phyloP scores from a whole-genome alignment of 1,140 invertebrate genomes.

The Protaetia brevitarsis region DNA sequence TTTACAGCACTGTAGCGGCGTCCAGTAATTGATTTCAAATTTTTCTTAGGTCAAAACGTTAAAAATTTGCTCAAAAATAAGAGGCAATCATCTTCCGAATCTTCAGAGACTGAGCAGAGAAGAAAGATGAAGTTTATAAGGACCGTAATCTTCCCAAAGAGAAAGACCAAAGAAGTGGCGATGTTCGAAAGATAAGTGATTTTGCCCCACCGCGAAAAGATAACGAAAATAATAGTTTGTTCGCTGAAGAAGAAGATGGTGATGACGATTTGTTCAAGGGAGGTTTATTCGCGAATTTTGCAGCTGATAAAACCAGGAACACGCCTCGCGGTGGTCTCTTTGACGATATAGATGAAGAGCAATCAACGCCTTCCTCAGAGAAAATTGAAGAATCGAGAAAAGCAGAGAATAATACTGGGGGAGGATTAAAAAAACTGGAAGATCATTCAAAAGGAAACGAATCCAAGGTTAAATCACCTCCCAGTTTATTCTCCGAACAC shows the following conservation, averaged over 20 bases:
- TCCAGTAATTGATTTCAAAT: background rate
- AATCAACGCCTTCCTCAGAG: too few relatives aligned
- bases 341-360: background rate
- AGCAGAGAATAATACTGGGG: too few relatives aligned
- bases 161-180: background rate
- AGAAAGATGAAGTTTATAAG: background rate
- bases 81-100: background rate
- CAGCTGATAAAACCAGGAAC: background rate
- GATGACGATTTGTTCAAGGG: background rate
- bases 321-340: background rate
- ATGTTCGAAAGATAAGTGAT: background rate
- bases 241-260: background rate
- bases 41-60: background rate
- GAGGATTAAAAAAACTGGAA: too few relatives aligned
- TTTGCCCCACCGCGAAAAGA: background rate
- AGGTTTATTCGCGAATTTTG: background rate
- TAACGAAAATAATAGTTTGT: conserved; percentile 5
- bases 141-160: background rate
- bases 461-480: background rate
- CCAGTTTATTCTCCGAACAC: background rate
- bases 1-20: too few relatives aligned
- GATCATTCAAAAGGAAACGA: background rate
- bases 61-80: background rate
- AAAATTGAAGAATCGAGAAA: too few relatives aligned
- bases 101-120: background rate